A percentile compares a stretch with the other conserved stretches of the same genome.
These are phyloP conservation scores for Silvanus unidentatus DNA, from an alignment of 2,888 invertebrate species.

Conservation along the genomic window DNA sequence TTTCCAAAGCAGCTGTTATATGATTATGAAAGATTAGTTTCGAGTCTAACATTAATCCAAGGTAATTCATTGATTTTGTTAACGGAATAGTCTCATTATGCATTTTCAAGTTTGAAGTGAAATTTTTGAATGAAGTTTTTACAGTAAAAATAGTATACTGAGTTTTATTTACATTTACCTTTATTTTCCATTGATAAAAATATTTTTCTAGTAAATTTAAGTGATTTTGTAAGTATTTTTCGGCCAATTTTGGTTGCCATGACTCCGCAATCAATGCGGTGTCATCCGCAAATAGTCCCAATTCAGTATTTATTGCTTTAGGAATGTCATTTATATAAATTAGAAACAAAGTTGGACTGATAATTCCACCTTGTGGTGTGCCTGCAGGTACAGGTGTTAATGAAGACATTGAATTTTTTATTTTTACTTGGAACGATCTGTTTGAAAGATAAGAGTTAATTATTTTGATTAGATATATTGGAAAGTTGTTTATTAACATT, in stretches of 20 bases:
- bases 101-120: neutral
- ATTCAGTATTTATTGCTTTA: neutral
- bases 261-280: neutral
- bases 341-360: neutral
- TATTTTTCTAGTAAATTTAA: neutral
- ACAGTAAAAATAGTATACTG: no score
- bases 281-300: neutral
- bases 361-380: neutral
- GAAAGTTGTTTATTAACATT: no score
- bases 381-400: neutral
- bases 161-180: neutral
- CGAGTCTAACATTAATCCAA: neutral
- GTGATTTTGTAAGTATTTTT: neutral
- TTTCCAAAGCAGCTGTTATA: neutral
- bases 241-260: neutral
- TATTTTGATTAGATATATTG: no score
- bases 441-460: neutral
- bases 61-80: neutral
- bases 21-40: neutral
- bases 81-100: neutral
- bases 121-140: no score
- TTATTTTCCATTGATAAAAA: neutral
- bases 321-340: neutral
- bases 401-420: neutral
- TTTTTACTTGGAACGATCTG: neutral